These are phyloP conservation scores for Etheostoma perlongum DNA, from an alignment of 2,797 vertebrate genomes.

Conservation along the genomic window DNA sequence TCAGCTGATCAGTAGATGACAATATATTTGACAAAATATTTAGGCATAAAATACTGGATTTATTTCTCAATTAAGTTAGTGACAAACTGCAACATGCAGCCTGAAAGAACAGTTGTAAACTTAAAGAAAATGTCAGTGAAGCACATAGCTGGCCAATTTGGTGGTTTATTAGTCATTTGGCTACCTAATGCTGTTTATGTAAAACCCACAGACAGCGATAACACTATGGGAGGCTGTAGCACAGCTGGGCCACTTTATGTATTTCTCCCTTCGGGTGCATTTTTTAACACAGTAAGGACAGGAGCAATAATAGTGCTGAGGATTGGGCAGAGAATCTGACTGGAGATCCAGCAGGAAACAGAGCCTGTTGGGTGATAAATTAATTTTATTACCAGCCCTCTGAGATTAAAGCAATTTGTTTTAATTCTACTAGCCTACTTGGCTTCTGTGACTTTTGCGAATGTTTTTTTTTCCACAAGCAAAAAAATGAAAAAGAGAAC, in stretches of 20 bases:
- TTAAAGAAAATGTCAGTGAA: slow-evolving; percentile 27
- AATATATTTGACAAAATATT: background rate
- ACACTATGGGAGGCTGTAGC: slow-evolving; percentile 22
- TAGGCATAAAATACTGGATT: background rate
- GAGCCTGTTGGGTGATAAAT: slow-evolving; percentile 51
- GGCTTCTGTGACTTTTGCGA: slow-evolving; percentile 22
- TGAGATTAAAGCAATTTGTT: slow-evolving; percentile 50
- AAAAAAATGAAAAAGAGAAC: background rate
- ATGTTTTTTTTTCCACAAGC: slow-evolving; percentile 33
- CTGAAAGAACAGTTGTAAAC: slow-evolving; percentile 7
- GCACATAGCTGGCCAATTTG: slow-evolving; percentile 14
- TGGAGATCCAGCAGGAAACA: slow-evolving; percentile 31
- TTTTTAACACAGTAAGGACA: slow-evolving; percentile 52
- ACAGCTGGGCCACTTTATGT: slow-evolving; percentile 45
- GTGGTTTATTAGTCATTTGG: slow-evolving; percentile 52
- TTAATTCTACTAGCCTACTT: slow-evolving; percentile 40
- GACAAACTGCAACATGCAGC: slow-evolving; percentile 1
- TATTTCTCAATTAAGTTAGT: background rate
- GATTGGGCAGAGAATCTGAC: slow-evolving; percentile 47
- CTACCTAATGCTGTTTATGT: slow-evolving; percentile 27
- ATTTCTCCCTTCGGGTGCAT: slow-evolving; percentile 49
- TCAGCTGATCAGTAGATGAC: background rate
- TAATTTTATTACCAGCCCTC: slow-evolving; percentile 41
- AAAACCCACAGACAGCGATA: slow-evolving; percentile 33
- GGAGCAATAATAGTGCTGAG: slow-evolving; percentile 42